These are phyloP conservation scores for Isotomurus palustris DNA, from an alignment of 2,888 invertebrate species.

Conservation along the genomic window DNA sequence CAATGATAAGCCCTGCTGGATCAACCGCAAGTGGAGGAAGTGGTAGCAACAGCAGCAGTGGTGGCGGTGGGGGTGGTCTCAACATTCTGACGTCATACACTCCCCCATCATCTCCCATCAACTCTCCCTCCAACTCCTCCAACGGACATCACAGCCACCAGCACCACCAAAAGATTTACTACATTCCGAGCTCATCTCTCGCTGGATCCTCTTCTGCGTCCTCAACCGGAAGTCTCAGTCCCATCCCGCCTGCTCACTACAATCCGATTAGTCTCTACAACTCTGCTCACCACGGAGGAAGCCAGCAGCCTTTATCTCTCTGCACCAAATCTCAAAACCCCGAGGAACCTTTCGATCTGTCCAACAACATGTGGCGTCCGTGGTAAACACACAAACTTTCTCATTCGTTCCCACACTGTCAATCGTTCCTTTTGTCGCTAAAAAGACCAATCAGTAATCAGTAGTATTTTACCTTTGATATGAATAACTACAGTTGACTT, in stretches of 20 bases:
- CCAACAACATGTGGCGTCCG: conserved; percentile 44
- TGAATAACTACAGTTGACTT: too few relatives aligned
- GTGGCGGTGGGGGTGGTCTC: conserved; percentile 31
- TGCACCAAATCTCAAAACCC: conserved; percentile 35
- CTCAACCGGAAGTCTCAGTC: conserved; percentile 38
- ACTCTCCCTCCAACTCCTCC: conserved; percentile 28
- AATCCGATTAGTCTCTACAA: conserved; percentile 31
- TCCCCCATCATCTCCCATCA: conserved; percentile 44
- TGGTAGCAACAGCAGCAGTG: conserved; percentile 8
- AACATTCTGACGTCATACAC: conserved; percentile 44
- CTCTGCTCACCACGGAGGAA: conserved; percentile 18
- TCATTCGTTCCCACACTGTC: neutral
- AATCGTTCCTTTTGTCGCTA: neutral
- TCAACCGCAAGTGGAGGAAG: neutral
- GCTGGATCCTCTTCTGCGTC: conserved; percentile 29
- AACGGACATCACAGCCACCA: conserved; percentile 18
- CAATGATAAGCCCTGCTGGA: conserved; percentile 13
- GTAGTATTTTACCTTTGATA: too few relatives aligned
- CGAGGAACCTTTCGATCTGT: conserved; percentile 45
- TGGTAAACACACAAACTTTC: conserved; percentile 33
- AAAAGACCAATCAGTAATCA: too few relatives aligned
- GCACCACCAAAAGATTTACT: conserved; percentile 26
- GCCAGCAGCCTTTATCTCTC: conserved; percentile 33
- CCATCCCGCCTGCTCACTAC: conserved; percentile 41
- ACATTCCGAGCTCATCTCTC: conserved; percentile 27